These are phyloP conservation scores for Scophthalmus maximus DNA, from an alignment of 2,113 vertebrate species.

Conservation along the genomic window DNA sequence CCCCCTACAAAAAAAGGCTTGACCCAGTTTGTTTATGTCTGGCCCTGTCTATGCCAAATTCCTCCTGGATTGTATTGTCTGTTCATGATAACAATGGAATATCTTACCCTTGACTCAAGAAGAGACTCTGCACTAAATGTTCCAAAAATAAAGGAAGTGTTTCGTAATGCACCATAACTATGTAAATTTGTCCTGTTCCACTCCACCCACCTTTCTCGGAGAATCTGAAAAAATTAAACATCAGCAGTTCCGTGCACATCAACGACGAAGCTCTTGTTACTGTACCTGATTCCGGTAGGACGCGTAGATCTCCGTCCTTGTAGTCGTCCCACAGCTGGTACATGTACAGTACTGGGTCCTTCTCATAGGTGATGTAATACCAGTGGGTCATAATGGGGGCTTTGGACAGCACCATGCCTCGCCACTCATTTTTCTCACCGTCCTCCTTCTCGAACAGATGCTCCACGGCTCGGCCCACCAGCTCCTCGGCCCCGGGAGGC, in stretches of 20 bases:
- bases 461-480: slow-evolving; percentile 85
- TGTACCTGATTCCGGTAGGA: slow-evolving; percentile 85
- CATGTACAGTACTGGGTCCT: slow-evolving; percentile 88
- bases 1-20: background rate
- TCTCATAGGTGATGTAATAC: slow-evolving; percentile 89
- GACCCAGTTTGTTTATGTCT: background rate
- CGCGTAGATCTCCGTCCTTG: slow-evolving; percentile 85
- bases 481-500: slow-evolving; percentile 83
- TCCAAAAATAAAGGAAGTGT: slow-evolving; percentile 15
- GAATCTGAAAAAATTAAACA: slow-evolving; percentile 20
- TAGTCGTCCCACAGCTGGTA: slow-evolving; percentile 88
- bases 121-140: slow-evolving; percentile 30
- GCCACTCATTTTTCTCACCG: slow-evolving; percentile 86
- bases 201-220: slow-evolving; percentile 37
- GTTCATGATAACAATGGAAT: background rate
- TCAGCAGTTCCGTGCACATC: background rate
- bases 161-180: slow-evolving; percentile 26
- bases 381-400: slow-evolving; percentile 88
- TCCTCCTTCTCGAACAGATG: slow-evolving; percentile 88
- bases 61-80: background rate
- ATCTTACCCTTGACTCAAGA: background rate
- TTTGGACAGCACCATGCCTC: slow-evolving; percentile 86
- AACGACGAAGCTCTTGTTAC: background rate
- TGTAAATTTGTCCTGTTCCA: slow-evolving; percentile 42
- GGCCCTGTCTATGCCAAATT: background rate